Conservation (phyloP, 2,113 vertebrate genomes). For the Poicephalus meyeri region DNA sequence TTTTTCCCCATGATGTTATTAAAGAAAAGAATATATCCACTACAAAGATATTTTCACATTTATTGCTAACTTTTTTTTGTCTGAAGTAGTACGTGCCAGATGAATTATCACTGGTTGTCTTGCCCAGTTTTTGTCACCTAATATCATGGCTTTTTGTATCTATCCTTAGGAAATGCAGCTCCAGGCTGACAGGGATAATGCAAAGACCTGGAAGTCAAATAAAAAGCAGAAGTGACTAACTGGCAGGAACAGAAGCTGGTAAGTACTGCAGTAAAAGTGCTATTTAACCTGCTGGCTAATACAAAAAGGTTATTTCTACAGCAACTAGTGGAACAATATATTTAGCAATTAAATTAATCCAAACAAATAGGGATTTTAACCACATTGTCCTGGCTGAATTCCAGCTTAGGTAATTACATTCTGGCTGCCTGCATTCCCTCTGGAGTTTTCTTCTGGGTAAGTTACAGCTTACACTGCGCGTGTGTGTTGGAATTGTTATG, state of each 20-base stretch:
- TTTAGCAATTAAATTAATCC: constrained; percentile 65
- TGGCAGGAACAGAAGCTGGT: not conserved
- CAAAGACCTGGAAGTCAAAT: not conserved
- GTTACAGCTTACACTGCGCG: fast-evolving
- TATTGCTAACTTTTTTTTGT: not conserved
- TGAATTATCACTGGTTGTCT: not conserved
- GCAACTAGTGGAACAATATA: constrained; percentile 38
- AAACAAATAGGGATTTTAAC: constrained; percentile 56
- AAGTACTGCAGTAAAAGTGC: not conserved
- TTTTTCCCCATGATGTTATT: not conserved
- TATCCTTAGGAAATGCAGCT: not conserved
- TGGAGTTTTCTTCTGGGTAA: constrained; percentile 1
- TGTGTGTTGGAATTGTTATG: not conserved
- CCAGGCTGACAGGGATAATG: not conserved
- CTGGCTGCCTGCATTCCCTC: constrained; percentile 7
- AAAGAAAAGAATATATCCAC: not conserved
- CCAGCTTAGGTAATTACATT: constrained; percentile 40
- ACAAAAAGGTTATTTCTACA: constrained; percentile 35
- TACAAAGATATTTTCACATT: not conserved
- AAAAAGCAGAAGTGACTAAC: not conserved
- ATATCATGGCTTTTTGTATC: not conserved
- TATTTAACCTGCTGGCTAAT: constrained; percentile 50
- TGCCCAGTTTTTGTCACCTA: not conserved
- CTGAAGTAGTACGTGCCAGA: not conserved
- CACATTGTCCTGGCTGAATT: constrained; percentile 37